These are phyloP conservation scores for Disparrhopalites patrizii DNA, from an alignment of 2,888 invertebrate genomes.

Conservation along the genomic window DNA sequence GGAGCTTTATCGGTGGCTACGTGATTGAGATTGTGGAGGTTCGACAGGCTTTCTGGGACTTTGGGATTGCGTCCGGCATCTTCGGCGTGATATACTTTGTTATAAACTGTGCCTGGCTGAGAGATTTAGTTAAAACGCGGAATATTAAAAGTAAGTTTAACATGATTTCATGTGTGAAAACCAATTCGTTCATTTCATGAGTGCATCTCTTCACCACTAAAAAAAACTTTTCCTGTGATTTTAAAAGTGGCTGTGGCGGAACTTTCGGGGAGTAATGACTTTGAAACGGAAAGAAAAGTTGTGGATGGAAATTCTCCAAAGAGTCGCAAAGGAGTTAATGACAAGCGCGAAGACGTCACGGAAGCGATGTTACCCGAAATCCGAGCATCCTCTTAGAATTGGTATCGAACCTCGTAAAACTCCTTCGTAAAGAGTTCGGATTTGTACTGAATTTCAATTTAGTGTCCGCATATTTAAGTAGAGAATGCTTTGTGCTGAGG, in stretches of 20 bases:
- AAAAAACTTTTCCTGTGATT: no score
- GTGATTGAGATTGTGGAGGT: constrained; percentile 72
- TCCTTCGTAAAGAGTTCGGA: no score
- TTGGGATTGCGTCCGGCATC: constrained; percentile 69
- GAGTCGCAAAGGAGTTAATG: constrained; percentile 1
- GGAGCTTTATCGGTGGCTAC: constrained; percentile 74
- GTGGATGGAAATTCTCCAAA: constrained; percentile 22
- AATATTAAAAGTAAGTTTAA: constrained; percentile 13
- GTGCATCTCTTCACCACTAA: no score
- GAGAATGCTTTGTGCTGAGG: no score
- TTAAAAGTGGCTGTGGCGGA: constrained; percentile 5
- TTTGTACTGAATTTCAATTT: neutral
- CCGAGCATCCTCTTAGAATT: neutral
- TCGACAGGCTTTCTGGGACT: constrained; percentile 70
- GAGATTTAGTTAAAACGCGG: constrained; percentile 51
- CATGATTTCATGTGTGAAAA: no score
- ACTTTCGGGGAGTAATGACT: neutral
- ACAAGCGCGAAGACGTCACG: constrained; percentile 2
- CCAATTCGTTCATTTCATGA: no score
- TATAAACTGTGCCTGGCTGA: constrained; percentile 68
- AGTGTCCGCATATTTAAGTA: no score
- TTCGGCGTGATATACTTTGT: constrained; percentile 68
- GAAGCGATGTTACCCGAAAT: constrained; percentile 14
- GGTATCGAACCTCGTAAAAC: no score
- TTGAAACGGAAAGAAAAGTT: neutral